Evolutionary conservation across 2,888 invertebrate species (phyloP), one percentile per base, ranked within the genome.

Genomic region (Epiblema foenella): DNA sequence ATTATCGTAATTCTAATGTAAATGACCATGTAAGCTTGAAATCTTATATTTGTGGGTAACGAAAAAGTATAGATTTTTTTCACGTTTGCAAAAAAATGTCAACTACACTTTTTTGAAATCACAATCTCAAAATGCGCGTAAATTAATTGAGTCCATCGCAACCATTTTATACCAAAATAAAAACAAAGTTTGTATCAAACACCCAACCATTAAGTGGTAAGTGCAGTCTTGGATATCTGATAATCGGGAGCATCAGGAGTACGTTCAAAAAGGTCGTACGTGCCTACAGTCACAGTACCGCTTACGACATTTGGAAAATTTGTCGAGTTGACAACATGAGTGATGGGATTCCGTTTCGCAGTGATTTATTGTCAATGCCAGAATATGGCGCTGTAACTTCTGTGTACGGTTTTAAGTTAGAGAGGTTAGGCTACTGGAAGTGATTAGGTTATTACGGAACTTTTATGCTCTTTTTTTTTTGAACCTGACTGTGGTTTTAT

Each of bases 131-230:
- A 33, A 33, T 33, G 15, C 12, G 42, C 42, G 15, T 7, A 15
- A 42, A 39, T n/a, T 11, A 42, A 42, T 15, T 42, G 42, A 42
- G 42, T 15, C 42, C 42, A 12, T 46, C 12, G 46, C 46, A 7
- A 46, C 46, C 46, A 12, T 46, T 56, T 54, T 54, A 29, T 29
- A 56, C n/a, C 29, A n/a, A 29, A 54, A 54, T 54, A 29, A 54
- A 20, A 20, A 4, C 18, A 58, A 51, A 51, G 5, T 29, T 71
- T 54, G 51, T 70, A 69, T 75, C 76, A 75, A 77, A 73, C 73
- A 64, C 74, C 74, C 54, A 67, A 75, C 74, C 76, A 77, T 79
- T 77, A 77, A 76, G 74, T 62, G 71, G 74, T 77, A 76, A 75
- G 74, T 75, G 75, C 74, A 68, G 75, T 72, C 71, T 66, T 24